A percentile compares a stretch with the other conserved stretches of the same genome.
These are phyloP conservation scores for Hemibagrus guttatus DNA, from an alignment of 2,797 vertebrate genomes.

Conservation along the genomic window DNA sequence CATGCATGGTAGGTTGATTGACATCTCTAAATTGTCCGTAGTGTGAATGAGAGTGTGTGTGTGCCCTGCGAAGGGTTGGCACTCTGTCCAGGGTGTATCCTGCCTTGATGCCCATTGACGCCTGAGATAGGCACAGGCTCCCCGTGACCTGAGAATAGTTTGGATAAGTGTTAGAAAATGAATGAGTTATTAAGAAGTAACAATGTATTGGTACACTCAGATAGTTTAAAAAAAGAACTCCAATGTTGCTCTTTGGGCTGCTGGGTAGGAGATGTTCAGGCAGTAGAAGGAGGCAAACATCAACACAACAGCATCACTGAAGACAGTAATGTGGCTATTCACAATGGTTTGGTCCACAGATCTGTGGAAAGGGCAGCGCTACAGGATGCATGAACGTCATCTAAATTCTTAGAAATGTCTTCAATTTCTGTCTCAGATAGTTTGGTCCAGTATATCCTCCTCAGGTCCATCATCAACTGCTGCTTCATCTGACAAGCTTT, in stretches of 20 bases:
- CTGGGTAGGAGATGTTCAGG: neutral
- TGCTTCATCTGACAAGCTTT: neutral
- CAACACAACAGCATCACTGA: neutral
- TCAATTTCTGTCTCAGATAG: neutral
- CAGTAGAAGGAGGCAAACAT: slow-evolving; percentile 5
- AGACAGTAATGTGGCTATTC: neutral
- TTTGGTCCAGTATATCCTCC: neutral
- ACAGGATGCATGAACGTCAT: neutral
- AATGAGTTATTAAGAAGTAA: no score
- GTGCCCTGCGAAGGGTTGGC: no score
- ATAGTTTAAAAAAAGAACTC: no score
- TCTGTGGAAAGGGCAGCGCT: neutral
- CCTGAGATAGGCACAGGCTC: no score
- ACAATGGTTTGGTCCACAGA: slow-evolving; percentile 5
- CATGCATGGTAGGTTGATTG: no score
- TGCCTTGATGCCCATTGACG: no score
- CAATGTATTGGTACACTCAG: no score
- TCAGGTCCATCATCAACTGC: neutral
- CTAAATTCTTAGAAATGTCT: neutral
- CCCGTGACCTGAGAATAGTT: no score
- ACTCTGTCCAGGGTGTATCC: no score
- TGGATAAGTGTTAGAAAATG: no score
- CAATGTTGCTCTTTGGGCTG: neutral
- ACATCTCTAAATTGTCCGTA: no score
- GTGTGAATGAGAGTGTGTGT: no score